These are phyloP conservation scores for Nannoperca australis DNA, from an alignment of 2,797 vertebrate genomes.

Conservation along the genomic window DNA sequence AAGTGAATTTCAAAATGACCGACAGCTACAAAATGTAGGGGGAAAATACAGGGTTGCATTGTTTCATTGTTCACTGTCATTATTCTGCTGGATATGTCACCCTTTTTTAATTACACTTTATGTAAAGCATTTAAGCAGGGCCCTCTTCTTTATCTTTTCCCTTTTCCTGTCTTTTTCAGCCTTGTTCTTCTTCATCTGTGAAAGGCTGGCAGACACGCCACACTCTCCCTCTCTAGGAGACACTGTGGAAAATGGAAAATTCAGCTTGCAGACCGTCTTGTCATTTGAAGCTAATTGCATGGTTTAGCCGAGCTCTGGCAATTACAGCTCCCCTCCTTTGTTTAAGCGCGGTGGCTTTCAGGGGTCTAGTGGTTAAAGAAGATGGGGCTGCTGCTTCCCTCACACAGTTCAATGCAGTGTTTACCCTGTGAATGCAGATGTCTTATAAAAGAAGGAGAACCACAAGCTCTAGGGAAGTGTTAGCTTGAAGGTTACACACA, in stretches of 20 bases:
- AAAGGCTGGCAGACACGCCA: conserved; percentile 66
- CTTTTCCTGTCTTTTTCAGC: conserved; percentile 52
- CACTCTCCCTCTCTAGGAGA: conserved; percentile 42
- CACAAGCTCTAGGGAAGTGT: conserved; percentile 36
- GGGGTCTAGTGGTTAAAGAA: conserved; percentile 69
- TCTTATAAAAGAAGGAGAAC: conserved; percentile 43
- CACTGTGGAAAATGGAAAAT: conserved; percentile 71
- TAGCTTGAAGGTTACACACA: conserved; percentile 38
- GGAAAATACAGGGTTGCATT: conserved; percentile 43
- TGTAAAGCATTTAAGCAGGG: conserved; percentile 78
- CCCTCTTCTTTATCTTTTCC: conserved; percentile 49
- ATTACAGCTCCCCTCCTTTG: conserved; percentile 72
- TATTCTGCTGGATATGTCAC: conserved; percentile 78
- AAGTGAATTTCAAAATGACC: conserved; percentile 21
- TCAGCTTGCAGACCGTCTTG: conserved; percentile 73
- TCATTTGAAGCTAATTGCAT: conserved; percentile 80
- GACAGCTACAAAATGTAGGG: background rate
- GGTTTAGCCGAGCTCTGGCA: conserved; percentile 74
- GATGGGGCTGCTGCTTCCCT: conserved; percentile 48
- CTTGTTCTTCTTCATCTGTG: conserved; percentile 52
- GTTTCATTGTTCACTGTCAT: conserved; percentile 69
- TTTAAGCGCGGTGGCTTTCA: conserved; percentile 73
- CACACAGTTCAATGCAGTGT: conserved; percentile 43
- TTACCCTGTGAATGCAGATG: conserved; percentile 59
- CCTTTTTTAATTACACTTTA: conserved; percentile 89